Evolutionary conservation across 1,140 invertebrate species (phyloP).

Genomic region (Helicoverpa zea): DNA sequence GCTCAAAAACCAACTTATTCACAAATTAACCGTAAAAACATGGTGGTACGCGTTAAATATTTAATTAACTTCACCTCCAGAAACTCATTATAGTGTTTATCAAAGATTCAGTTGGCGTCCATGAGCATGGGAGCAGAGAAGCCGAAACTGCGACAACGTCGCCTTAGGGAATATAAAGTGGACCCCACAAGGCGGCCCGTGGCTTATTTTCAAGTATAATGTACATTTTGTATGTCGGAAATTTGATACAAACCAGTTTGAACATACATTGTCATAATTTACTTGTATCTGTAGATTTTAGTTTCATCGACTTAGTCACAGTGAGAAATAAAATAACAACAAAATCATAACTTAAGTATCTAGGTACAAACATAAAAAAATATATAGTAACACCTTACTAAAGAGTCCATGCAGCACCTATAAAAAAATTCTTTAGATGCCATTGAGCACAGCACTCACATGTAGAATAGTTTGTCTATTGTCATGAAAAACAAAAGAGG

Average conservation of each 20-base stretch:
- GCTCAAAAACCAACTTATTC: too few relatives aligned
- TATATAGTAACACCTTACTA: too few relatives aligned
- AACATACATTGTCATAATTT: constrained; percentile 21
- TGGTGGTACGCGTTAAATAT: constrained; percentile 25
- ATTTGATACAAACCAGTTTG: constrained; percentile 32
- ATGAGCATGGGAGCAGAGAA: constrained; percentile 37
- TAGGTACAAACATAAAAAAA: too few relatives aligned
- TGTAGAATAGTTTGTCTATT: not conserved
- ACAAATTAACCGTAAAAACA: constrained; percentile 26
- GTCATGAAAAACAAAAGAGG: not conserved
- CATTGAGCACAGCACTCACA: not conserved
- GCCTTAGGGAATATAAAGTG: constrained; percentile 46
- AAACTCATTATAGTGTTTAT: constrained; percentile 27
- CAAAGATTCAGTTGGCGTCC: constrained; percentile 39
- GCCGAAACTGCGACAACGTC: constrained; percentile 19
- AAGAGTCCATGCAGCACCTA: not conserved
- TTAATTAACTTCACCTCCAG: constrained; percentile 30
- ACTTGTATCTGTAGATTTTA: not conserved
- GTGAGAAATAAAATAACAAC: too few relatives aligned
- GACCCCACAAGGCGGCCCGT: constrained; percentile 40
- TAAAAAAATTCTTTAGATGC: not conserved
- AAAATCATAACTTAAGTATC: too few relatives aligned
- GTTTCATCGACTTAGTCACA: not conserved
- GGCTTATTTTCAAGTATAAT: constrained; percentile 25
- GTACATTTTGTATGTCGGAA: constrained; percentile 1